These are phyloP conservation scores for Zosterops lateralis DNA, from an alignment of 2,113 vertebrate genomes.

Conservation along the genomic window DNA sequence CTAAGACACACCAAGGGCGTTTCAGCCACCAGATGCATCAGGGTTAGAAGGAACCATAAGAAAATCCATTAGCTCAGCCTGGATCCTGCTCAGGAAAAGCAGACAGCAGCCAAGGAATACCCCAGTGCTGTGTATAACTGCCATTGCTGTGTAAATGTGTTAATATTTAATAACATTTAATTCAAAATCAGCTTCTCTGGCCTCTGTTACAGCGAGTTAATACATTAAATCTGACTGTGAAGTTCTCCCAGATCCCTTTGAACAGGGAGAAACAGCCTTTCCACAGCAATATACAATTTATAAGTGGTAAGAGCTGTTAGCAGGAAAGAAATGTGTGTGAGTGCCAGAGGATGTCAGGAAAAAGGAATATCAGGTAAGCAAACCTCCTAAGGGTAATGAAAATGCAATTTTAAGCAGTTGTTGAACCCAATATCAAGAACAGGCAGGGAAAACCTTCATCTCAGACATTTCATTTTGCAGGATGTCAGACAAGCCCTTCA, in stretches of 20 bases:
- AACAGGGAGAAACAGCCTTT: not conserved
- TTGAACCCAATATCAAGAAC: not conserved
- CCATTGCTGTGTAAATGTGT: not conserved
- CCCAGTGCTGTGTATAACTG: not conserved
- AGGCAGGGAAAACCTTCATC: not conserved
- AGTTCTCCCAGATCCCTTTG: not conserved
- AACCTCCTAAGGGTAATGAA: not conserved
- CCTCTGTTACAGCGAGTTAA: not conserved
- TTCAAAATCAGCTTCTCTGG: not conserved
- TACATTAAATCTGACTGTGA: not conserved
- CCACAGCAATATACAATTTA: not conserved
- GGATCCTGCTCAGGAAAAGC: not conserved
- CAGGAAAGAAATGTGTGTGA: not conserved
- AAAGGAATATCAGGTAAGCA: not conserved
- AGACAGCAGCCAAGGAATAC: not conserved
- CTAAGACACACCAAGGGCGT: not conserved
- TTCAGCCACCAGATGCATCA: not conserved
- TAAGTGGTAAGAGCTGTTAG: not conserved
- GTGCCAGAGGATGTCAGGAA: not conserved
- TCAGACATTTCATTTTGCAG: not conserved
- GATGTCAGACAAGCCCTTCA: not conserved
- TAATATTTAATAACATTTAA: constrained; percentile 8
- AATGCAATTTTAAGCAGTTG: not conserved
- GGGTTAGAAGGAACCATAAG: not conserved
- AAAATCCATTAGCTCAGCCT: not conserved